phyloP scores from a whole-genome alignment of 2,113 vertebrate genomes.

The Struthidea cinerea region DNA sequence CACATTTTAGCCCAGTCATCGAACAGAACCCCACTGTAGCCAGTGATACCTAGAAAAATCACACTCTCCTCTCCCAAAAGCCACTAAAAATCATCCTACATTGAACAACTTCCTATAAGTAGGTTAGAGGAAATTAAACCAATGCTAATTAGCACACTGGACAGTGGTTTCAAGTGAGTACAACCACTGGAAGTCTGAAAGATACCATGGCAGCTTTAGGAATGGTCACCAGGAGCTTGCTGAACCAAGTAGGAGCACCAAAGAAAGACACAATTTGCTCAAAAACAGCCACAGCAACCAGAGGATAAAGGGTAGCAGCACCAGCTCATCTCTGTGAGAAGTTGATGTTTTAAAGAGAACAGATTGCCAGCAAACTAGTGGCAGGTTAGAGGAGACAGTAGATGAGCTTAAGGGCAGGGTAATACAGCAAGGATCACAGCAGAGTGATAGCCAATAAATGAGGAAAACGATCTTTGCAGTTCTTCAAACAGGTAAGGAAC shows the following conservation, averaged over 20 bases:
- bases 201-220: not conserved
- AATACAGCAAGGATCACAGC: not conserved
- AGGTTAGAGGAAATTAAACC: not conserved
- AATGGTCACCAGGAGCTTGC: not conserved
- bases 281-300: not conserved
- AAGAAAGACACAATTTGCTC: not conserved
- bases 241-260: not conserved
- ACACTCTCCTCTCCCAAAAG: not conserved
- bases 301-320: not conserved
- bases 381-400: not conserved
- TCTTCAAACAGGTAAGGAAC: not conserved
- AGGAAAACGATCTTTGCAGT: not conserved
- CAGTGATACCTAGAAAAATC: not conserved
- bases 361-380: not conserved
- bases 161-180: not conserved
- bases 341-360: not conserved
- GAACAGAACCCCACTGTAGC: not conserved
- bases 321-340: not conserved
- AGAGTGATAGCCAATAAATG: not conserved
- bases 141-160: not conserved
- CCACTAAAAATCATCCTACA: not conserved
- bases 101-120: not conserved
- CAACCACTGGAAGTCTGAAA: not conserved
- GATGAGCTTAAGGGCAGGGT: not conserved
- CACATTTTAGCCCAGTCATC: not conserved